Conservation (phyloP, 2,888 invertebrate genomes). For the Mylabris sibirica region DNA sequence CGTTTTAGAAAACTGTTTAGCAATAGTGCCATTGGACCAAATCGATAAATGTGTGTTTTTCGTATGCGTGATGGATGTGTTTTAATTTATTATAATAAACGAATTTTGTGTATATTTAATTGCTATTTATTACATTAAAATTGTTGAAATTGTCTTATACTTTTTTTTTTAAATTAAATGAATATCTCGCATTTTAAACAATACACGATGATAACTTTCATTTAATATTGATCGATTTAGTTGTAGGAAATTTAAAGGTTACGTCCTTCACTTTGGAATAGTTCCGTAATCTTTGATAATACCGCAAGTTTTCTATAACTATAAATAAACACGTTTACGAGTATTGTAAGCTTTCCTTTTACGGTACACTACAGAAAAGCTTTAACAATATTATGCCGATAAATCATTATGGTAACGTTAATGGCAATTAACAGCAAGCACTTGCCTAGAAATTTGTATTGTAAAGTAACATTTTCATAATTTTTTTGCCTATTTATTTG, state of each 20-base stretch:
- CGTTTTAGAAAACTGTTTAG: constrained; percentile 12
- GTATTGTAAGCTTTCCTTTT: too few species aligned
- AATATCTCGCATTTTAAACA: neutral
- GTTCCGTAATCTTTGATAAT: constrained; percentile 5
- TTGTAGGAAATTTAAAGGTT: neutral
- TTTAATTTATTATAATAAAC: constrained; percentile 1
- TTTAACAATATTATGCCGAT: neutral
- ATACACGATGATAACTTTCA: neutral
- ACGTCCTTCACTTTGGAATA: neutral
- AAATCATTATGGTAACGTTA: too few species aligned
- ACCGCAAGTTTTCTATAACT: neutral
- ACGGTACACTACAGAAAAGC: neutral
- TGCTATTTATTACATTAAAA: neutral
- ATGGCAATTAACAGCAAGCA: too few species aligned
- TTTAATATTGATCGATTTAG: neutral
- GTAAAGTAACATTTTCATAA: too few species aligned
- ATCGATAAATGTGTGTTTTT: constrained; percentile 5
- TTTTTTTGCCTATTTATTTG: too few species aligned
- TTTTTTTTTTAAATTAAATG: constrained; percentile 1
- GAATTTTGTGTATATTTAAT: neutral
- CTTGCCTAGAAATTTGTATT: too few species aligned
- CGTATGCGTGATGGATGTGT: neutral
- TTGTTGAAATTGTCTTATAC: neutral
- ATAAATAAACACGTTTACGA: neutral
- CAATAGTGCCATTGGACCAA: constrained; percentile 10